Percentiles rank a stretch among this genome's conserved stretches.
phyloP scores from a whole-genome alignment of 2,888 invertebrate species.

The Smittia sp. region DNA sequence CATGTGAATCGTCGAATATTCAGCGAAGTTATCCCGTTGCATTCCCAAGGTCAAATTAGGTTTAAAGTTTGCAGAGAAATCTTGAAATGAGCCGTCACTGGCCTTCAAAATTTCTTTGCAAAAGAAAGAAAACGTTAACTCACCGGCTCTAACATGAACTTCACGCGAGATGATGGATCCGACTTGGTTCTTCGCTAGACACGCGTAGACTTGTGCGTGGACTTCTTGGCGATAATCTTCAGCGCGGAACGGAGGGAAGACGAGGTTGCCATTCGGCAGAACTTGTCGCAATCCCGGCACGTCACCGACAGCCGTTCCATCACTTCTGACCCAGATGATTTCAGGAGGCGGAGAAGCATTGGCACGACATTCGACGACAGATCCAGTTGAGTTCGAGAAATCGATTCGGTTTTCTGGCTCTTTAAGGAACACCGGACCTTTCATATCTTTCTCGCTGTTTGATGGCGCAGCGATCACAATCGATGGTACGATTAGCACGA shows the following conservation, averaged over 20 bases:
- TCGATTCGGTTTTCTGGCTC: slow-evolving; percentile 90
- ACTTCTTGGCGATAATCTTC: slow-evolving; percentile 92
- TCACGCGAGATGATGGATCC: slow-evolving; percentile 89
- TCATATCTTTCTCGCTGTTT: slow-evolving; percentile 68
- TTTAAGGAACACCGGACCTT: slow-evolving; percentile 69
- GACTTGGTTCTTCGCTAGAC: slow-evolving; percentile 83
- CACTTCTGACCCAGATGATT: slow-evolving; percentile 89
- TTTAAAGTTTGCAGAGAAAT: neutral
- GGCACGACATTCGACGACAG: slow-evolving; percentile 88
- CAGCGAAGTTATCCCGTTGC: neutral
- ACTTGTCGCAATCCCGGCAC: slow-evolving; percentile 86
- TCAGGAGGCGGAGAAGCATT: slow-evolving; percentile 86
- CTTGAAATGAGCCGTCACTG: neutral
- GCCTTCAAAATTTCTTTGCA: neutral
- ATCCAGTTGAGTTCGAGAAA: slow-evolving; percentile 91
- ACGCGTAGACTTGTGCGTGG: slow-evolving; percentile 91
- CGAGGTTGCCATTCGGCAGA: slow-evolving; percentile 85
- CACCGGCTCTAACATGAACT: slow-evolving; percentile 94
- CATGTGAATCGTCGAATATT: neutral
- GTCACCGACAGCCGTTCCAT: slow-evolving; percentile 87
- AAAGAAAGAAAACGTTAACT: slow-evolving; percentile 49
- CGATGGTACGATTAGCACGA: neutral
- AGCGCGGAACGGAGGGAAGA: slow-evolving; percentile 91
- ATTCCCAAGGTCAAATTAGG: neutral
- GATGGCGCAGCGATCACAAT: slow-evolving; percentile 26